These are phyloP conservation scores for Lacerta viridis DNA, from an alignment of 2,797 vertebrate genomes.

Conservation along the genomic window DNA sequence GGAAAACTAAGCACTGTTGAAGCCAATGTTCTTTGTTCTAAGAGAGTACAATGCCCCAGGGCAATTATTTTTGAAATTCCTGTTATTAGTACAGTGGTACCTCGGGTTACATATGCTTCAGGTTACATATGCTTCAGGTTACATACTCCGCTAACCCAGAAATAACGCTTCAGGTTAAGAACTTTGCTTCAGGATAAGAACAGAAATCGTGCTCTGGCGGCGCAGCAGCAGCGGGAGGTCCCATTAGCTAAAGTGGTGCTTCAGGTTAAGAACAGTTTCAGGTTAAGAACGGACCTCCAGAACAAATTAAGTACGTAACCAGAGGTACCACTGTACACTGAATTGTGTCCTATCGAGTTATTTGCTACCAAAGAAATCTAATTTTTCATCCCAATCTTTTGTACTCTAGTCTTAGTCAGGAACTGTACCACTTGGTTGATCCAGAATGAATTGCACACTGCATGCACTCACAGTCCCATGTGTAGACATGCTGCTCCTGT, in stretches of 20 bases:
- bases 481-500: neutral
- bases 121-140: too few species aligned
- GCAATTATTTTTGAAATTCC: neutral
- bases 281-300: too few species aligned
- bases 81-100: neutral
- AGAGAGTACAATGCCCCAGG: neutral
- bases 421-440: neutral
- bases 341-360: neutral
- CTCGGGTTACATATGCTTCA: too few species aligned
- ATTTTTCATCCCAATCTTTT: neutral
- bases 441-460: neutral
- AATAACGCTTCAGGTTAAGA: too few species aligned
- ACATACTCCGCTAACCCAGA: too few species aligned
- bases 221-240: too few species aligned
- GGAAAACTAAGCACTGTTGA: neutral
- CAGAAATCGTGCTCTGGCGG: too few species aligned
- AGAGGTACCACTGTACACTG: neutral
- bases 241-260: too few species aligned
- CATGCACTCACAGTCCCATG: neutral
- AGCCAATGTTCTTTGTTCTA: conserved; percentile 3
- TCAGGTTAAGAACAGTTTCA: too few species aligned
- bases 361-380: neutral
- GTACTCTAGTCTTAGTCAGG: neutral
- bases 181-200: too few species aligned
- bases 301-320: too few species aligned